Conservation (phyloP, 2,113 vertebrate genomes). For the Promerops cafer region DNA sequence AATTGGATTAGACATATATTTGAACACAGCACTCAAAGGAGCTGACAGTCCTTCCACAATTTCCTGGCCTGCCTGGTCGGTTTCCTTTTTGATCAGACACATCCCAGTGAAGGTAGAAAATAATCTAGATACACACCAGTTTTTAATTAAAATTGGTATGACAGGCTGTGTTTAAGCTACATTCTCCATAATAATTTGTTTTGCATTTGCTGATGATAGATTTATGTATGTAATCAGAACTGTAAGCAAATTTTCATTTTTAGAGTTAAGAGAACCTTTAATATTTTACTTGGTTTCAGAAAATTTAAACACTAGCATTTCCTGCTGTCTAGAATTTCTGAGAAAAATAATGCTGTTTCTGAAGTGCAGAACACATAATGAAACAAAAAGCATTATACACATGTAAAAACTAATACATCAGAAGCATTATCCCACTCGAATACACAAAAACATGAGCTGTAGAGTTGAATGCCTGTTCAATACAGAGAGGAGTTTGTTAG, state of each 20-base stretch:
- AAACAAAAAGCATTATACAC: neutral
- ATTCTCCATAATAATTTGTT: slow-evolving; percentile 14
- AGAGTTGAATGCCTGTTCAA: neutral
- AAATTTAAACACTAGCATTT: neutral
- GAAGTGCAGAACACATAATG: neutral
- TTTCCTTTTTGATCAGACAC: slow-evolving; percentile 1
- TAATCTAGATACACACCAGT: neutral
- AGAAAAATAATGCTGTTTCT: neutral
- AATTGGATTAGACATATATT: neutral
- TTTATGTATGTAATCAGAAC: slow-evolving; percentile 25
- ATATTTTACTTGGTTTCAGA: neutral
- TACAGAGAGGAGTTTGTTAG: neutral
- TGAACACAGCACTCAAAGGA: neutral
- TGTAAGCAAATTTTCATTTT: slow-evolving; percentile 6
- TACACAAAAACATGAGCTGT: neutral
- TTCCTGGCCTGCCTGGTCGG: neutral
- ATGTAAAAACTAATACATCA: neutral
- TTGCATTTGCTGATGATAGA: slow-evolving; percentile 25
- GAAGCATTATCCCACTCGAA: neutral
- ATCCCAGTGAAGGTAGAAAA: slow-evolving; percentile 8
- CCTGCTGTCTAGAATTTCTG: neutral
- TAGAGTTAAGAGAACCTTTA: neutral
- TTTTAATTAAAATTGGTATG: slow-evolving; percentile 19
- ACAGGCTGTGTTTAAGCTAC: slow-evolving; percentile 33
- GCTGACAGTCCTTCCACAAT: neutral